Percentiles rank a stretch among this genome's conserved stretches.
phyloP scores from a whole-genome alignment of 2,113 vertebrate genomes.

The Pipa parva region DNA sequence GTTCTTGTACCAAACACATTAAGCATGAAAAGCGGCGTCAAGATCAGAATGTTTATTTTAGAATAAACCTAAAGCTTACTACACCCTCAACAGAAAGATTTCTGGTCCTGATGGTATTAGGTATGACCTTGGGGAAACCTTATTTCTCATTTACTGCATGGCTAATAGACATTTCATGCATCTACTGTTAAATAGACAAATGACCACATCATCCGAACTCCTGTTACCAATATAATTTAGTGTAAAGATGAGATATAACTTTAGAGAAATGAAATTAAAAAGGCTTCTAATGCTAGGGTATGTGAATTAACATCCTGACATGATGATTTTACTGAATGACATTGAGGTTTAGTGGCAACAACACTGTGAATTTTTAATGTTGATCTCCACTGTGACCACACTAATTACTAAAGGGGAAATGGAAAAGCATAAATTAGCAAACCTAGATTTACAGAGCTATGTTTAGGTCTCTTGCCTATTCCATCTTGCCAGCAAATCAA shows the following conservation, averaged over 20 bases:
- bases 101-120: conserved; percentile 10
- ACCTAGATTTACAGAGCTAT: conserved; percentile 41
- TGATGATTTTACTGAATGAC: conserved; percentile 28
- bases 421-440: conserved; percentile 28
- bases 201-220: conserved; percentile 26
- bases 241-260: conserved; percentile 38
- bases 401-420: conserved; percentile 29
- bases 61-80: too few species aligned
- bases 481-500: conserved; percentile 46
- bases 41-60: too few species aligned
- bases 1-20: too few species aligned
- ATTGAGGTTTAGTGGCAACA: conserved; percentile 26
- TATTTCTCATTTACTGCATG: conserved; percentile 22
- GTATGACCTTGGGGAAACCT: conserved; percentile 20
- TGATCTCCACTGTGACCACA: conserved; percentile 10
- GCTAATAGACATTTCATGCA: conserved; percentile 40
- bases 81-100: conserved; percentile 3
- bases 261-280: conserved; percentile 31
- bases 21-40: too few species aligned
- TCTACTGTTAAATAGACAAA: conserved; percentile 38
- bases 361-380: neutral
- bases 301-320: conserved; percentile 14
- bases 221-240: conserved; percentile 36
- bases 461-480: conserved; percentile 47
- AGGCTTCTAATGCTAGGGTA: conserved; percentile 10